Evolutionary conservation across 2,797 vertebrate genomes (phyloP), one percentile per base, ranked within the genome.

Genomic region (Hoplostethus mediterraneus): DNA sequence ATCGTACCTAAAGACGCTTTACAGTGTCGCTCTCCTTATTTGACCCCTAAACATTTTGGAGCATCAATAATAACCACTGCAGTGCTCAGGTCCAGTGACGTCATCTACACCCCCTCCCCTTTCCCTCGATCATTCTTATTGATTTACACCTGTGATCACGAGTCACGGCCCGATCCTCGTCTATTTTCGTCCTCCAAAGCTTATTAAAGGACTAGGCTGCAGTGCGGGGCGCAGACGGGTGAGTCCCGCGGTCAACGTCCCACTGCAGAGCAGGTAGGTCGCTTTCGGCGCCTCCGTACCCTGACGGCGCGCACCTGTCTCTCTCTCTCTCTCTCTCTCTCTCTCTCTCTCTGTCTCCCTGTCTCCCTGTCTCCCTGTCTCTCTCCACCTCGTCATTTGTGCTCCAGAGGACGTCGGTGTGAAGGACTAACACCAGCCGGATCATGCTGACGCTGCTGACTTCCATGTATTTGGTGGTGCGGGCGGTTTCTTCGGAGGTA

Each of bases 381-480:
- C 53, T 14, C 28, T 14, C 28, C 30, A 10, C 33, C 47, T 16
- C 75, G 71, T 73, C 78, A 72, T 85, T 63, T 74, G 73, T 72
- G 40, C 64, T 12, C 3, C 44, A 63, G 75, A 78, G 64, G 77
- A 81, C 78, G 60, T 61, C 17, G 1, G 44, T 33, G 79, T 65
- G 56, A 54, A 47, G 33, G 42, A 55, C 1, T 55, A 25, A 54
- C 58, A 17, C 36, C 74, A 44, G 63, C 13, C 55, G 75, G 17
- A 87, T 71, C 52, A 95, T 95, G 95, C 55, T 95, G 86, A 95
- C 94, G 21, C 62, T 95, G 75, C 77, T 95, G 71, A 92, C 95
- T 0, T 93, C 93, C 63, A 94, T 95, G 94, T 95, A 95, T 49
- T 69, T 95, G 87, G 88, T 95, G 90, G 90, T 92, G 58, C 89